phyloP scores from a whole-genome alignment of 2,113 vertebrate genomes.

The Motacilla tschutschensis region DNA sequence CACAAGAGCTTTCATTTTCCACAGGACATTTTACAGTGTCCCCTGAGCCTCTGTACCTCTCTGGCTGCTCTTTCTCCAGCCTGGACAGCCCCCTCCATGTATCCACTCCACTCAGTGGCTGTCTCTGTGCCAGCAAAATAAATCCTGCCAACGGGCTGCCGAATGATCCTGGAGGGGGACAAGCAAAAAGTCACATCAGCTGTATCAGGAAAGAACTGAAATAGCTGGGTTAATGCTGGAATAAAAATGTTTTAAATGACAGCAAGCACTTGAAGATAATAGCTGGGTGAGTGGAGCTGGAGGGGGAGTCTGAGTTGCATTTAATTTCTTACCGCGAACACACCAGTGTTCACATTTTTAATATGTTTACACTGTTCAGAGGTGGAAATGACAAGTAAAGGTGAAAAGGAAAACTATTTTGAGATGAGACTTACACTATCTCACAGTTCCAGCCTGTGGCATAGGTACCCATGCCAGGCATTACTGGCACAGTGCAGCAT shows the following conservation, averaged over 20 bases:
- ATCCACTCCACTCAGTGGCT: slow-evolving; percentile 94
- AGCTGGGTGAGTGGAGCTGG: background rate
- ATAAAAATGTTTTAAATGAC: background rate
- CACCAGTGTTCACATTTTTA: background rate
- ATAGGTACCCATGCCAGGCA: background rate
- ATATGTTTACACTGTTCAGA: fast-evolving
- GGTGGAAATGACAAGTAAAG: background rate
- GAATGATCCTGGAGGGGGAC: slow-evolving; percentile 78
- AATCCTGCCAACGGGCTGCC: slow-evolving; percentile 84
- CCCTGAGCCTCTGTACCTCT: slow-evolving; percentile 77
- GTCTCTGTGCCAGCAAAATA: slow-evolving; percentile 96
- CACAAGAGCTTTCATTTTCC: background rate
- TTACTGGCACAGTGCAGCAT: background rate
- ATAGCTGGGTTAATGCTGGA: background rate
- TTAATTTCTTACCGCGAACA: background rate
- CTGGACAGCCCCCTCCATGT: slow-evolving; percentile 95
- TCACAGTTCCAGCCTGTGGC: background rate
- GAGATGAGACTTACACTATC: background rate
- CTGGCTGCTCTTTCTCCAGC: slow-evolving; percentile 92
- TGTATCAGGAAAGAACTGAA: background rate
- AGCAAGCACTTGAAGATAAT: background rate
- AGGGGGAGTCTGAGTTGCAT: background rate
- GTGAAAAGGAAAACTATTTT: background rate
- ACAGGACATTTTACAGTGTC: background rate
- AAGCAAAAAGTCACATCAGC: background rate